Base-by-base conservation (phyloP, 2,888 invertebrate species). In the Philaethria dido region DNA sequence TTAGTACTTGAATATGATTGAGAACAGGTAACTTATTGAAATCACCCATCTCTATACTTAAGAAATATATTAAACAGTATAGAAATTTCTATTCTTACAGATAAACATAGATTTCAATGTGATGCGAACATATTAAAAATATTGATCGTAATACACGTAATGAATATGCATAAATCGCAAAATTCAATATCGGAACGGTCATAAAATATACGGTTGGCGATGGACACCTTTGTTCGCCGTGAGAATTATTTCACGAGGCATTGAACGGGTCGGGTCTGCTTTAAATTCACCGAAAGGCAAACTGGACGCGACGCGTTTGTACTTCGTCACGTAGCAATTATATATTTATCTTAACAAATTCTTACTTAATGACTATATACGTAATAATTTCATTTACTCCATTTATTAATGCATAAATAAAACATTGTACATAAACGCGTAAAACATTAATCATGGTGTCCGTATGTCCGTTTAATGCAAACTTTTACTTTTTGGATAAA, bases 131-230 rank as follows among this genome's bases (percentile, higher is more conserved):
- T 29, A 29, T 25, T 45, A 29, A 42, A 45, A 59, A 45, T 73
- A 68, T 76, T 78, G 79, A 80, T 79, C 77, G 75, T 80, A 45
- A 60, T 59, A 44, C 14, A 39, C 81, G 75, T 84, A 80, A 79
- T 76, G 73, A 73, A 76, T 77, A 74, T 68, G 76, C 80, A 81
- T 84, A 87, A 82, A 85, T 87, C 82, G 78, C 81, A 81, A 83
- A 86, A 84, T 83, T 85, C 87, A 84, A 87, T 89, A 89, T 88
- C 80, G 79, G 75, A 73, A 79, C 78, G 81, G 75, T 79, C 74
- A 81, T 89, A 85, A 87, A 88, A 82, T 86, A 82, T 87, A 87
- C 86, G 81, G 80, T 81, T 81, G 80, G 83, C 80, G 83, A 81
- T 48, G 71, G 78, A 78, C 77, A 78, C 80, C 81, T 84, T 87